Percentiles rank a stretch among this genome's conserved stretches.
These are phyloP conservation scores for Leucopsar rothschildi DNA, from an alignment of 2,113 vertebrate genomes.

Conservation along the genomic window DNA sequence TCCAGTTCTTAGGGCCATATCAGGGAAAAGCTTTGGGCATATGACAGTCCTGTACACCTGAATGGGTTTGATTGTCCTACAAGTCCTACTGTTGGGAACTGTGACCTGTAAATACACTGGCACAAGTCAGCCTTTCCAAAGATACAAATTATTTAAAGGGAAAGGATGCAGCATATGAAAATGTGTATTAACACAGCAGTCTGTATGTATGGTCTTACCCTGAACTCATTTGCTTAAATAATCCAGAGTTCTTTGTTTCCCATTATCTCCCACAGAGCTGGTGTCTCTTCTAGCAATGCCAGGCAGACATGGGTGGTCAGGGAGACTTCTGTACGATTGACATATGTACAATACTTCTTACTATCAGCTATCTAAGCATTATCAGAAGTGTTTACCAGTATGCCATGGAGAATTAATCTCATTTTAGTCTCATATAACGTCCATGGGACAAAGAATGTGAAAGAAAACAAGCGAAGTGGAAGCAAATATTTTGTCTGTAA, in stretches of 20 bases:
- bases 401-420: not conserved
- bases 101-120: not conserved
- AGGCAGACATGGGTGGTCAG: not conserved
- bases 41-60: not conserved
- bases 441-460: not conserved
- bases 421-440: not conserved
- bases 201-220: not conserved
- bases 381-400: not conserved
- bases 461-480: not conserved
- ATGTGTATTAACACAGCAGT: not conserved
- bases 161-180: not conserved
- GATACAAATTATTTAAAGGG: not conserved
- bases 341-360: not conserved
- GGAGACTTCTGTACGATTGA: not conserved
- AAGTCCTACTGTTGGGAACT: not conserved
- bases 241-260: not conserved
- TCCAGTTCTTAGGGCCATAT: not conserved
- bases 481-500: not conserved
- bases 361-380: not conserved
- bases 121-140: not conserved
- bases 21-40: not conserved
- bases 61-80: not conserved
- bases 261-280: not conserved
- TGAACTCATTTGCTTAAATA: not conserved
- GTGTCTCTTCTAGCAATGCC: not conserved